Percentiles rank a stretch among this genome's conserved stretches.
These are phyloP conservation scores for Acrocephalus scirpaceus DNA, from an alignment of 2,797 vertebrate genomes.

Conservation along the genomic window DNA sequence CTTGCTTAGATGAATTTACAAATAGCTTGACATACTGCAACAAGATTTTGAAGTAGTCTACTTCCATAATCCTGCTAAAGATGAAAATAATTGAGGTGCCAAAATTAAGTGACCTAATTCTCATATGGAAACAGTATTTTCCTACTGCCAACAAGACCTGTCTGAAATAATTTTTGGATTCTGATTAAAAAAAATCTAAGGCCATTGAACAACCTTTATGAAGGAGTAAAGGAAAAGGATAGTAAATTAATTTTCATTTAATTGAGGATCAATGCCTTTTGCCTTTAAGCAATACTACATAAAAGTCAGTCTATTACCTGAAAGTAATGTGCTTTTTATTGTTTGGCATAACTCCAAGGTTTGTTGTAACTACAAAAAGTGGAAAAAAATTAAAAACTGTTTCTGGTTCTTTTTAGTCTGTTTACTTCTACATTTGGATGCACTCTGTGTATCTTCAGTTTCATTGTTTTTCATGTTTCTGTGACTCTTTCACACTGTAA, in stretches of 20 bases:
- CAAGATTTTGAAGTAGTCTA: neutral
- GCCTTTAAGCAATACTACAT: neutral
- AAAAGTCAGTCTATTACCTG: neutral
- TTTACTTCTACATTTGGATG: slow-evolving; percentile 22
- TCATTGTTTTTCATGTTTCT: neutral
- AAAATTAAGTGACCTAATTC: neutral
- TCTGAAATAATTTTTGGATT: neutral
- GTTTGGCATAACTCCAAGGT: neutral
- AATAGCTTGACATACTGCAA: neutral
- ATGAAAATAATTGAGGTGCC: neutral
- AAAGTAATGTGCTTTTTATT: slow-evolving; percentile 9
- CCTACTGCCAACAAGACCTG: neutral
- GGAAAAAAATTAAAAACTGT: neutral
- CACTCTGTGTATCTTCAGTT: neutral
- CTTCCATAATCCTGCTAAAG: neutral
- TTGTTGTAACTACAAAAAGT: neutral
- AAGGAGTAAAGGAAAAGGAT: neutral
- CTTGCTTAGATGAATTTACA: neutral
- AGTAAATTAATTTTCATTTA: slow-evolving; percentile 27
- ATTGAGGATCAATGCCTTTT: neutral
- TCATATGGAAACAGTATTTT: neutral
- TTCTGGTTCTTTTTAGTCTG: neutral
- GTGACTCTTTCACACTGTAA: neutral
- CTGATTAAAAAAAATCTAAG: neutral
- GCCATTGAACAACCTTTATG: neutral